A percentile compares a stretch with the other conserved stretches of the same genome.
Conservation (phyloP, 2,113 vertebrate species). For the Pluvianellus socialis region DNA sequence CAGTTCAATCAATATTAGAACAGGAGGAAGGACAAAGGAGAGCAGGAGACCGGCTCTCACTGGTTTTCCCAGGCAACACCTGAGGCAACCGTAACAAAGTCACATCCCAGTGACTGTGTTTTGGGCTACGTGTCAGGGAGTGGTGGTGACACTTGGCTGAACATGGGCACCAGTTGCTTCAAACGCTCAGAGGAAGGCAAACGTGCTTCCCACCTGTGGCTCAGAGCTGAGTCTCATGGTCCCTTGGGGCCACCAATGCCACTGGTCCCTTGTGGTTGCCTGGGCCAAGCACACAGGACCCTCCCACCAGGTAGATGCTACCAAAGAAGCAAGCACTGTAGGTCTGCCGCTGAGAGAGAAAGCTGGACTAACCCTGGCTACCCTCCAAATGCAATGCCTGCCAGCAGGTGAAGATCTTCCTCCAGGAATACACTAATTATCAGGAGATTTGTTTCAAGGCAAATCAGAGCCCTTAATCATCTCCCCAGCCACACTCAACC, state of each 20-base stretch:
- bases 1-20: not conserved
- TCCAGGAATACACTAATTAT: not conserved
- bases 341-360: not conserved
- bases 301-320: not conserved
- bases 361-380: not conserved
- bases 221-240: not conserved
- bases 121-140: not conserved
- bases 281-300: not conserved
- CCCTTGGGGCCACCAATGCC: not conserved
- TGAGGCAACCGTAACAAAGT: not conserved
- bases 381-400: not conserved
- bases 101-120: not conserved
- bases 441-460: not conserved
- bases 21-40: not conserved
- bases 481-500: not conserved
- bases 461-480: not conserved
- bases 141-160: not conserved
- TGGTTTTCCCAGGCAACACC: not conserved
- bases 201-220: accelerated
- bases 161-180: not conserved
- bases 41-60: not conserved
- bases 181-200: not conserved
- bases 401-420: not conserved
- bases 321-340: not conserved
- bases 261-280: not conserved